Evolutionary conservation across 2,113 vertebrate species (phyloP).

Genomic region (Lethenteron reissneri): DNA sequence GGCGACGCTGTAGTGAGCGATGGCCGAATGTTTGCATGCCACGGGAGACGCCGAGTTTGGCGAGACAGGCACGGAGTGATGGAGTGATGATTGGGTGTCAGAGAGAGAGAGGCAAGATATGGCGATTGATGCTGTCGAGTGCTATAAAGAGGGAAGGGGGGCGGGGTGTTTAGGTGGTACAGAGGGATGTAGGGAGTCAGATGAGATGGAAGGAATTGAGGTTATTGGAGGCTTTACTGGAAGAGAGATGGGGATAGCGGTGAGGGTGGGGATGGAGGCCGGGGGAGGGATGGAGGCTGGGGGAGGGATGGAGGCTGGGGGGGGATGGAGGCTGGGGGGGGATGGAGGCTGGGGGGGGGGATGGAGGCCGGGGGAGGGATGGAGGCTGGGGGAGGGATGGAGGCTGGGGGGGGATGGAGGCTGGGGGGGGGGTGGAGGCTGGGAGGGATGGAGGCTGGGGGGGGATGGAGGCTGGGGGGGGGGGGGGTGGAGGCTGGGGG

Average conservation of each 20-base stretch:
- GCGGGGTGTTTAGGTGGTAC: neutral
- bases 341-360: too few relatives aligned
- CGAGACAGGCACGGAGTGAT: neutral
- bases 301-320: neutral
- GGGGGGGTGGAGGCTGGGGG: too few relatives aligned
- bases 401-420: neutral
- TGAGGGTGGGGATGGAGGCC: neutral
- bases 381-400: neutral
- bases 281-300: neutral
- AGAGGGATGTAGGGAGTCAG: neutral
- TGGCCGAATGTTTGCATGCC: too few relatives aligned
- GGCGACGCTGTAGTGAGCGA: neutral
- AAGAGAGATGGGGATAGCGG: too few relatives aligned
- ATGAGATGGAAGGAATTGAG: neutral
- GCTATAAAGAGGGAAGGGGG: neutral
- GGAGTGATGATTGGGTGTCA: neutral
- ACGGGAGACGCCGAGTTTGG: too few relatives aligned
- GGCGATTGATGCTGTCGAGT: neutral
- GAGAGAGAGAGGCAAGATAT: neutral
- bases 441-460: neutral
- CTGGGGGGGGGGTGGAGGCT: neutral
- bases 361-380: neutral
- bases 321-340: neutral
- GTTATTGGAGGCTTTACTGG: neutral
- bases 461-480: too few relatives aligned